Percentiles rank a stretch among this genome's conserved stretches.
Conservation (phyloP, 2,888 invertebrate genomes). For the Pollenia labialis region DNA sequence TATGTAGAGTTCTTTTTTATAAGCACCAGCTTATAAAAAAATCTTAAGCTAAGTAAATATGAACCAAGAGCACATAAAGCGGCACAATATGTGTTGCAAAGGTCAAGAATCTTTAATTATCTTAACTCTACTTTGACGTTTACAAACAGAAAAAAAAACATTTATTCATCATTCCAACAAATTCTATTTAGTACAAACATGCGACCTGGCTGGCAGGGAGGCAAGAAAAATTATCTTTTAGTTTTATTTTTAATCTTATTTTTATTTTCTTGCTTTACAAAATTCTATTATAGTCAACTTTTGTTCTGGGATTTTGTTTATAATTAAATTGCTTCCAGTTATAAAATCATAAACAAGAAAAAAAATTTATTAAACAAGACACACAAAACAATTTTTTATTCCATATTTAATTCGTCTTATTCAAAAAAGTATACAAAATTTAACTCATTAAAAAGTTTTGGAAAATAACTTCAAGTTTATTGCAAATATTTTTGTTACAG, state of each 20-base stretch:
- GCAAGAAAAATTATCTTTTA: background rate
- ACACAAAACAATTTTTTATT: background rate
- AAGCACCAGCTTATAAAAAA: background rate
- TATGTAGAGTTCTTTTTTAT: too few species aligned
- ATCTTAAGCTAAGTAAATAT: background rate
- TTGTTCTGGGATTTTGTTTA: slow-evolving; percentile 30
- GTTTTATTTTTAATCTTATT: background rate
- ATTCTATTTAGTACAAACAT: background rate
- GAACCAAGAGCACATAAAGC: background rate
- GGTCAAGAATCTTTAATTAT: slow-evolving; percentile 32
- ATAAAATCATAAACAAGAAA: slow-evolving; percentile 28
- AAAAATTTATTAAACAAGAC: background rate
- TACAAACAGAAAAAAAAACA: background rate
- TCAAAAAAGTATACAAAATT: slow-evolving; percentile 4
- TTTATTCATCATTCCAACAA: background rate
- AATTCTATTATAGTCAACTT: slow-evolving; percentile 14
- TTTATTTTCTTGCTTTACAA: background rate
- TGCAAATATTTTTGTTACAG: too few species aligned
- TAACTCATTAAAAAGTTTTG: background rate
- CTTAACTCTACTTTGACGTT: slow-evolving; percentile 4
- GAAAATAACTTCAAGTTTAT: too few species aligned
- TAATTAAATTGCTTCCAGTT: slow-evolving; percentile 33
- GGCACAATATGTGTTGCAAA: background rate
- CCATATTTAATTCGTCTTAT: background rate
- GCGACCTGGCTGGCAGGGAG: background rate